Percentiles rank a stretch among this genome's conserved stretches.
phyloP scores from a whole-genome alignment of 2,797 vertebrate species.

The Fistularia commersonii region DNA sequence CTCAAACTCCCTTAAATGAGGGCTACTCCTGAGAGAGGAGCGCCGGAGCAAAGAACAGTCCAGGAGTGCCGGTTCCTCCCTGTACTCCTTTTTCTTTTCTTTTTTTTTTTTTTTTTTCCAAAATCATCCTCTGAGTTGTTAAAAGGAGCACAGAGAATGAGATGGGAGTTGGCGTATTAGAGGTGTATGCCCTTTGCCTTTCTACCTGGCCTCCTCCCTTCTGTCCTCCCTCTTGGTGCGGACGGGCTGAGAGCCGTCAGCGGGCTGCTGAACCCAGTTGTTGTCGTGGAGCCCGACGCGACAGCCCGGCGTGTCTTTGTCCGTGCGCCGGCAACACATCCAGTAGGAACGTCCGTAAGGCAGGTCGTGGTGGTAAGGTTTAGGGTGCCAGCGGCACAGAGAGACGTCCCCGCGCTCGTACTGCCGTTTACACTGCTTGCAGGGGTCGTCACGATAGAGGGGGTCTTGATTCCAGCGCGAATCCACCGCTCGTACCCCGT shows the following conservation, averaged over 20 bases:
- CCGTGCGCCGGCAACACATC: constrained; percentile 94
- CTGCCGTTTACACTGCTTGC: constrained; percentile 93
- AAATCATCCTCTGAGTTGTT: constrained; percentile 24
- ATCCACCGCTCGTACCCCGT: constrained; percentile 86
- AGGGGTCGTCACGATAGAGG: constrained; percentile 91
- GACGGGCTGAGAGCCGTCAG: constrained; percentile 69
- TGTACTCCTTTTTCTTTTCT: constrained; percentile 8
- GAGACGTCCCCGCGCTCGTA: constrained; percentile 92
- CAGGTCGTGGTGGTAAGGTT: constrained; percentile 99
- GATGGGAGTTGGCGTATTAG: constrained; percentile 31
- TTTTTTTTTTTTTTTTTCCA: background rate
- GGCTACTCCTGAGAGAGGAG: constrained; percentile 32
- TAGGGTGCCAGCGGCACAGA: constrained; percentile 96
- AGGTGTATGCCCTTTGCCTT: constrained; percentile 17
- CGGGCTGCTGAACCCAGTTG: constrained; percentile 89
- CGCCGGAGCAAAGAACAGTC: constrained; percentile 40
- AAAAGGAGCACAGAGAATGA: constrained; percentile 29
- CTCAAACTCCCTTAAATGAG: constrained; percentile 38
- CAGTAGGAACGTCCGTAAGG: constrained; percentile 98
- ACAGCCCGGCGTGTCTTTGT: constrained; percentile 90
- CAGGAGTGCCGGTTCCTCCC: constrained; percentile 41
- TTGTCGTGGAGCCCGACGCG: constrained; percentile 93
- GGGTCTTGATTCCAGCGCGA: constrained; percentile 94
- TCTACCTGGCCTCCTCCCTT: constrained; percentile 75
- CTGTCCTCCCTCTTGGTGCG: constrained; percentile 72